A percentile compares a stretch with the other conserved stretches of the same genome.
These are phyloP conservation scores for Neofelis nebulosa DNA, from an alignment of 2,113 vertebrate species.

Conservation along the genomic window DNA sequence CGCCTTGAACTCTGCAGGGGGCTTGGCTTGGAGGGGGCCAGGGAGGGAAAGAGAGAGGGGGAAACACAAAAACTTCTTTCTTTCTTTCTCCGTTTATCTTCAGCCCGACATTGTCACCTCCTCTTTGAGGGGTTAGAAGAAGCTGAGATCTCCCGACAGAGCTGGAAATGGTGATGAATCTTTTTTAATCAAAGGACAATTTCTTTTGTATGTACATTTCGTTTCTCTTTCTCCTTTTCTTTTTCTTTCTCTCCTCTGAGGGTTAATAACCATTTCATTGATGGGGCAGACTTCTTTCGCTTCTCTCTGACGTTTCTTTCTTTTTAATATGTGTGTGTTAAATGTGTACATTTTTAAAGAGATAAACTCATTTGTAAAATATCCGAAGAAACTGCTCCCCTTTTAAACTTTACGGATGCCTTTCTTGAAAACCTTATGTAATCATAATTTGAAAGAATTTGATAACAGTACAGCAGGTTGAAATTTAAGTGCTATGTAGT, in stretches of 20 bases:
- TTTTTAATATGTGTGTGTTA: conserved; percentile 82
- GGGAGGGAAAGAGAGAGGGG: conserved; percentile 66
- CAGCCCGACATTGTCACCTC: conserved; percentile 79
- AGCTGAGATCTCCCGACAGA: conserved; percentile 84
- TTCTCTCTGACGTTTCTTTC: conserved; percentile 78
- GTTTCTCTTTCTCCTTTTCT: conserved; percentile 81
- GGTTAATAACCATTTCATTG: conserved; percentile 84
- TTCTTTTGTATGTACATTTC: conserved; percentile 85
- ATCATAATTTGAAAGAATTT: conserved; percentile 84
- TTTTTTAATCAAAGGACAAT: conserved; percentile 82
- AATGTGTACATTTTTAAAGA: conserved; percentile 86
- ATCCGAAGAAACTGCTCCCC: conserved; percentile 76
- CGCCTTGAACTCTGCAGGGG: conserved; percentile 81
- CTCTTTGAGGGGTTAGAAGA: conserved; percentile 79
- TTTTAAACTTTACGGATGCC: conserved; percentile 74
- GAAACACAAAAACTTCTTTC: conserved; percentile 71
- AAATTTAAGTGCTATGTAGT: conserved; percentile 86
- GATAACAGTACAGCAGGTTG: conserved; percentile 84
- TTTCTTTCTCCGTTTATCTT: conserved; percentile 78
- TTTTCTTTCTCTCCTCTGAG: conserved; percentile 80
- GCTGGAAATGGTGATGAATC: conserved; percentile 90
- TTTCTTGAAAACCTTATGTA: conserved; percentile 78
- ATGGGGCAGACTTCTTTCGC: conserved; percentile 82
- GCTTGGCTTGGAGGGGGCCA: conserved; percentile 75
- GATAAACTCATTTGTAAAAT: conserved; percentile 85